Percentiles rank a stretch among this genome's conserved stretches.
phyloP scores from a whole-genome alignment of 2,113 vertebrate genomes.

The Coptodon bakossiorum region DNA sequence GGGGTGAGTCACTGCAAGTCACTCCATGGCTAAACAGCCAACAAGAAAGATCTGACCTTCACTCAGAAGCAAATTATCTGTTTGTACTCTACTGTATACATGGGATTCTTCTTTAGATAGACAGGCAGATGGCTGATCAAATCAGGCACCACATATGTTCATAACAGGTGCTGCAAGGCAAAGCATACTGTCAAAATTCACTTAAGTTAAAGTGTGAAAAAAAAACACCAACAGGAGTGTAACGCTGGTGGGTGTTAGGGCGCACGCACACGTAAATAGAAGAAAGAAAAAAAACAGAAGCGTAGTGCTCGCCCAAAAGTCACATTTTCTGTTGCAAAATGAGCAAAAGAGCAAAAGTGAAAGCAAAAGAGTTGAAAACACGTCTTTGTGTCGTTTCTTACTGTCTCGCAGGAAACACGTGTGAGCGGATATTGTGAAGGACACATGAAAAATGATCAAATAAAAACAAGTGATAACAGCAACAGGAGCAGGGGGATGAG shows the following conservation, averaged over 20 bases:
- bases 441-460: constrained; percentile 3
- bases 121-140: background rate
- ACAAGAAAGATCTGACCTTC: background rate
- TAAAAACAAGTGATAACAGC: constrained; percentile 11
- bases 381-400: background rate
- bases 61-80: background rate
- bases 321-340: background rate
- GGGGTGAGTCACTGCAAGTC: background rate
- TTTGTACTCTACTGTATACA: background rate
- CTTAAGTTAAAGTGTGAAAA: constrained; percentile 35
- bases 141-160: background rate
- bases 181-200: constrained; percentile 16
- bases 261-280: background rate
- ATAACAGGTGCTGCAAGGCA: constrained; percentile 15
- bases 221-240: constrained; percentile 16
- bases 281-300: background rate
- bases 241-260: constrained; percentile 13
- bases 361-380: background rate
- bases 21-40: background rate
- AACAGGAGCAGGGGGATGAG: constrained; percentile 1
- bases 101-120: background rate
- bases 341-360: background rate
- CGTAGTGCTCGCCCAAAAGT: background rate
- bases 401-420: background rate
- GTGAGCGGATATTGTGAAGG: constrained; percentile 9